Base-by-base conservation (phyloP, 2,113 vertebrate genomes). In the Xenopus laevis region DNA sequence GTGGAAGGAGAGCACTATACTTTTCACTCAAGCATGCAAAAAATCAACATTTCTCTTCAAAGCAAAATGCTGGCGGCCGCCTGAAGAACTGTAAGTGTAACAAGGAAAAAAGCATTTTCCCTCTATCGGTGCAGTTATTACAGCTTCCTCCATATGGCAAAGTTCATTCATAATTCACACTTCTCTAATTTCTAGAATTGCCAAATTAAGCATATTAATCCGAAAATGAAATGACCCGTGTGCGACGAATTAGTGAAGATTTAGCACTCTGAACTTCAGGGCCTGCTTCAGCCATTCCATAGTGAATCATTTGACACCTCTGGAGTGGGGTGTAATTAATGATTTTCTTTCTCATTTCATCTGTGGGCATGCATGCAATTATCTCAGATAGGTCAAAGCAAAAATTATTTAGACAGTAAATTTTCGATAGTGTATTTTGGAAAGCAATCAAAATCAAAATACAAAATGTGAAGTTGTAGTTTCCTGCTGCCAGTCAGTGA, bases 91-190 rank as follows among this genome's bases (percentile, higher is more conserved):
- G 3, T 18, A n/a, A 83, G 68, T 79, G 69, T 81, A 70, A 64
- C 78, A 84, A 81, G 82, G 77, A 12, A 69, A 57, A 85, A 82
- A 87, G 88, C 81, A 61, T 74, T 89, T 88, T 84, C 23, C 8
- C 66, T 78, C 85, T 90, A 87, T 89, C 89, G 90, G 90, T 92
- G 86, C 86, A 88, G 86, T 90, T 90, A 90, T 88, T 90, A 90
- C 84, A 88, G 89, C 89, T 92, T 93, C 89, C 89, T 91, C 87
- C 69, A 83, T 80, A 87, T 88, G 89, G 88, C 84, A 85, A 88
- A 88, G 88, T 88, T 87, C 85, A 52, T 86, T 87, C 88, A 89
- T 90, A 92, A 92, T 87, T 91, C 91, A 91, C 83, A 70, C 87
- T 87, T 89, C 83, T 91, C 85, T 89, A 88, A 89, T 89, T 88